phyloP scores from a whole-genome alignment of 2,888 invertebrate species.

The Drosophila meridionalis region DNA sequence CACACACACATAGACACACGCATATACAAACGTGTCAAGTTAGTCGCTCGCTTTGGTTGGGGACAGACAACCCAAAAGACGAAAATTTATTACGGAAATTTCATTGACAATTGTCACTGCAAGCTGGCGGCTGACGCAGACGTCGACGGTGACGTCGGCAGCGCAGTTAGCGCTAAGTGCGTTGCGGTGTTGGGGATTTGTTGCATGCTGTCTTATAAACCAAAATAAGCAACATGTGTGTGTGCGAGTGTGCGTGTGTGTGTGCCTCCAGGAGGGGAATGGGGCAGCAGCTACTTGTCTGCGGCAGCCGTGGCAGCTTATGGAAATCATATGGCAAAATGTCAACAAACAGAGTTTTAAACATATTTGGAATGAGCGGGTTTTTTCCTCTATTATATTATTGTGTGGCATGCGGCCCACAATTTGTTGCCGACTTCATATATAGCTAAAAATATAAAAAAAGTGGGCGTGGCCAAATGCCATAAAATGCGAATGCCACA shows the following conservation, averaged over 20 bases:
- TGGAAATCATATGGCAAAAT: conserved; percentile 78
- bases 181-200: conserved; percentile 78
- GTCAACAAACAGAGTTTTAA: conserved; percentile 64
- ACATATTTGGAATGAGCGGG: conserved; percentile 70
- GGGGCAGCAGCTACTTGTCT: conserved; percentile 63
- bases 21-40: conserved; percentile 63
- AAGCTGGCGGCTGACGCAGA: conserved; percentile 70
- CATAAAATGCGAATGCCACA: conserved; percentile 47
- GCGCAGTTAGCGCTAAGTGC: conserved; percentile 64
- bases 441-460: conserved; percentile 26
- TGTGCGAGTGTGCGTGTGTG: conserved; percentile 33
- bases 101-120: conserved; percentile 83
- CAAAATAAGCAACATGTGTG: conserved; percentile 78
- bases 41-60: conserved; percentile 54
- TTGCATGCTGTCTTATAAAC: conserved; percentile 64
- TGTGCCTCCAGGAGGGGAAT: conserved; percentile 19
- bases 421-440: conserved; percentile 53
- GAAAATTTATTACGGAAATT: conserved; percentile 84
- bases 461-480: conserved; percentile 52
- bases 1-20: conserved; percentile 23
- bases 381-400: conserved; percentile 21
- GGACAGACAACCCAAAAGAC: conserved; percentile 69
- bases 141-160: conserved; percentile 29
- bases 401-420: conserved; percentile 54
- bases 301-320: conserved; percentile 76